These are phyloP conservation scores for Eupithecia pulchellata DNA, from an alignment of 2,888 invertebrate species.

Conservation along the genomic window DNA sequence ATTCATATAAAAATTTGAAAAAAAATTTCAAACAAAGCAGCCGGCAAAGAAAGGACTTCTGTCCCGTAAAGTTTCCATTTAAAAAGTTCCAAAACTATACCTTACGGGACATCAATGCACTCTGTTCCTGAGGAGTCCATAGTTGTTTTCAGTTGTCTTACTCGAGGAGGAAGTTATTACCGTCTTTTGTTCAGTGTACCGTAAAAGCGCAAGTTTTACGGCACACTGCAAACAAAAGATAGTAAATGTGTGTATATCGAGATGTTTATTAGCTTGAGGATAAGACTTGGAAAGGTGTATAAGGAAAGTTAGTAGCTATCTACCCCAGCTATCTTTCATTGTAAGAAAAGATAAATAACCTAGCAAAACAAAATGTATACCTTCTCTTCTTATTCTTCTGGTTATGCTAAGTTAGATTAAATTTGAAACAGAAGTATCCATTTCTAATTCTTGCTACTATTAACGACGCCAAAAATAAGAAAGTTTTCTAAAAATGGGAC, in stretches of 20 bases:
- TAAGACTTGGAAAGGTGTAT: conserved; percentile 13
- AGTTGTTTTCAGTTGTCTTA: conserved; percentile 71
- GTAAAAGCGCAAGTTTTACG: conserved; percentile 73
- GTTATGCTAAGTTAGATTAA: neutral
- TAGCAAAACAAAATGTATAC: neutral
- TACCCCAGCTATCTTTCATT: neutral
- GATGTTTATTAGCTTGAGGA: conserved; percentile 47
- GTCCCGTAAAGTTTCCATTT: conserved; percentile 63
- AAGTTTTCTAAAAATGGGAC: no score
- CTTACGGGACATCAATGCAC: conserved; percentile 73
- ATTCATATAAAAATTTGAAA: conserved; percentile 30
- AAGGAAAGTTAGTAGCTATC: conserved; percentile 4
- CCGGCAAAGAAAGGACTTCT: conserved; percentile 43
- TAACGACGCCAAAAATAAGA: neutral
- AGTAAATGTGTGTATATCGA: conserved; percentile 50
- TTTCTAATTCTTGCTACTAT: neutral
- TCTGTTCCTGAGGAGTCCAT: conserved; percentile 65
- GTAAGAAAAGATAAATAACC: neutral
- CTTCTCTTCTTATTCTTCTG: neutral
- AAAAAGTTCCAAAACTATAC: conserved; percentile 70
- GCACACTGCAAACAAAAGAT: conserved; percentile 58
- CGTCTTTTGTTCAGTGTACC: conserved; percentile 71
- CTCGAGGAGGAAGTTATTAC: conserved; percentile 70
- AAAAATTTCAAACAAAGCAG: conserved; percentile 40
- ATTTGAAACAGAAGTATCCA: neutral